Base-by-base conservation (phyloP, 2,797 vertebrate species). In the Melanotaenia boesemani region DNA sequence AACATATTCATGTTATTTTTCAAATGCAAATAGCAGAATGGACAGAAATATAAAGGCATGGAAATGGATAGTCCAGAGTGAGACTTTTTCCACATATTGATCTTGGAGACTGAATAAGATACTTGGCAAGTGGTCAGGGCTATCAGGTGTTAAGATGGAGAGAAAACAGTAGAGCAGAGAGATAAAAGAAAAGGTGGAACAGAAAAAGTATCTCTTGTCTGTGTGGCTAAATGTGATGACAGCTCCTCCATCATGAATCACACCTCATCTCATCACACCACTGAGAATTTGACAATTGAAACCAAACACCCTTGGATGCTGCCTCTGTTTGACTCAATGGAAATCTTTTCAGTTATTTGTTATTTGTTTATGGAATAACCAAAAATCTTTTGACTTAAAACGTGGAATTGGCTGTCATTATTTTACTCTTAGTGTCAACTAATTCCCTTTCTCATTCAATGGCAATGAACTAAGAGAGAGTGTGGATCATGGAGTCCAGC, bases 61-160 rank as follows among this genome's bases (percentile, higher is more conserved):
- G 58, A 60, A 67, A 59, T 60, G 48, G n/a, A 36, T 28, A 66
- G 66, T 44, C 63, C 72, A 67, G 63, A 28, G 0, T 16, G 37
- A 69, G 61, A 76, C 30, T 22, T 68, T 85, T 76, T 83, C 63
- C 67, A 79, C 50, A 55, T 90, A 89, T 87, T 87, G 86, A 92
- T 90, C 72, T 77, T 55, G 74, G 67, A 79, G 63, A 72, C 60
- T 70, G 50, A 80, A 66, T 64, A 41, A 55, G 64, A 70, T 63
- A 69, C 57, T 67, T 86, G 74, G 80, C 70, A 70, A 74, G 74
- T 41, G 63, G 50, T 79, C 37, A 61, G 26, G 37, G 61, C 39
- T 80, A 81, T 89, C 77, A 72, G 44, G 72, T 87, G 74, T 75
- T 73, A 48, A 26, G 59, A 5, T 70, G 66, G 78, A 68, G 56